Base-by-base conservation (phyloP, 2,888 invertebrate species). In the Notodonta ziczac region DNA sequence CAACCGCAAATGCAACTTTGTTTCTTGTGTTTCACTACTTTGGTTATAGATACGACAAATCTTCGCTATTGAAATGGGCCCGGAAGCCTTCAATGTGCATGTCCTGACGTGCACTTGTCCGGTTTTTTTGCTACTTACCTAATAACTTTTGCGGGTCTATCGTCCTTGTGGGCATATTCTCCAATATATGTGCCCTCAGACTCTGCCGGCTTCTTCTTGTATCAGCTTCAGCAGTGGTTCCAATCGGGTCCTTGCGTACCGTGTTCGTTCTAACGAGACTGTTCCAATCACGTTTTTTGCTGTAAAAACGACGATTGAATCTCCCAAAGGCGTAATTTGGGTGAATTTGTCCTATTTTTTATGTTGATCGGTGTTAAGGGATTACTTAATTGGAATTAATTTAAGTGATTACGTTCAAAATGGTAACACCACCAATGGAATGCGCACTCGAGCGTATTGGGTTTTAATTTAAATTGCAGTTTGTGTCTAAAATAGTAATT, bases 281-380 rank as follows among this genome's bases (percentile, higher is more conserved):
- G 84, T 98, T 98, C 98, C 98, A 98, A 79, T 98, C 97, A 63
- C 96, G 96, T 83, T 95, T 96, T 76, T 94, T 95, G 58, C 94
- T 94, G 57, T 24, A 12, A 73, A 75, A 63, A 5, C 6, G 7
- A 35, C 35, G 35, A 35, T 35, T 35, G 7, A 35, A 44, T 16
- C 44, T 32, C 42, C 24, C 42, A 24, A 6, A 14, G 65, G 67
- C 3, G 9, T 24, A 24, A 42, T 44, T 44, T 52, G 32, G 52
- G 16, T 16, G 16, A 24, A 51, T 7, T 32, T 32, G 8, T 13
- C 13, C 2, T 5, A 32, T 24, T 24, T 32, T 13, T 24, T 24
- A 32, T 32, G 24, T 13, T 52, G 12, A 13, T 13, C 13, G 4
- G 32, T 32, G 52, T 35, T 24, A 12, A 24, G 52, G 52, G 32